A percentile compares a stretch with the other conserved stretches of the same genome.
Conservation (phyloP, 2,797 vertebrate genomes). For the Aldrovandia affinis region DNA sequence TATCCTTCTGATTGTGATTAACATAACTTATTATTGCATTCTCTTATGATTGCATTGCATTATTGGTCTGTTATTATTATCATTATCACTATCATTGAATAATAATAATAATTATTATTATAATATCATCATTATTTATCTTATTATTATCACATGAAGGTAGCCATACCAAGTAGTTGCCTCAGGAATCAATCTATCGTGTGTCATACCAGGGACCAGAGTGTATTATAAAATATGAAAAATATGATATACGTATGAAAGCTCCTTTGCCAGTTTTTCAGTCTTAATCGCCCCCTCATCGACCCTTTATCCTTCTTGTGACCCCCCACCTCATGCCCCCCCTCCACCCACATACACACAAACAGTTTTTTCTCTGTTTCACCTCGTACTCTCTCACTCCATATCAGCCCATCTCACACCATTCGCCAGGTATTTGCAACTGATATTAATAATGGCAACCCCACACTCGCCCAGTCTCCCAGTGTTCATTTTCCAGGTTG, state of each 20-base stretch:
- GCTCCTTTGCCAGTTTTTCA: background rate
- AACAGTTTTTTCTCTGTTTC: too few relatives aligned
- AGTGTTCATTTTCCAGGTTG: background rate
- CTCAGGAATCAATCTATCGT: too few relatives aligned
- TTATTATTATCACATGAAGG: background rate
- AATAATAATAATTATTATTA: too few relatives aligned
- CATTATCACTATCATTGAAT: too few relatives aligned
- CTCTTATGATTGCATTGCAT: background rate
- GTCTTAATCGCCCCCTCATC: background rate
- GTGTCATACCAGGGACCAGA: too few relatives aligned
- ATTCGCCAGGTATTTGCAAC: conserved; percentile 15
- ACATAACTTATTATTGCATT: background rate
- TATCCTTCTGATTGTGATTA: too few relatives aligned
- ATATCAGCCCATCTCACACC: conserved; percentile 15
- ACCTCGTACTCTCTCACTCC: background rate
- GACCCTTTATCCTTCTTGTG: background rate
- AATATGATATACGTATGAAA: background rate
- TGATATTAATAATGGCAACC: conserved; percentile 22
- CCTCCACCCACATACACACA: background rate
- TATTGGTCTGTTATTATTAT: background rate
- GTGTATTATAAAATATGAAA: background rate
- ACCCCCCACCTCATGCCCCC: background rate
- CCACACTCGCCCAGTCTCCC: background rate
- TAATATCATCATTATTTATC: background rate
- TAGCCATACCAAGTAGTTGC: too few relatives aligned